phyloP scores from a whole-genome alignment of 1,140 invertebrate species.

The Wasmannia auropunctata region DNA sequence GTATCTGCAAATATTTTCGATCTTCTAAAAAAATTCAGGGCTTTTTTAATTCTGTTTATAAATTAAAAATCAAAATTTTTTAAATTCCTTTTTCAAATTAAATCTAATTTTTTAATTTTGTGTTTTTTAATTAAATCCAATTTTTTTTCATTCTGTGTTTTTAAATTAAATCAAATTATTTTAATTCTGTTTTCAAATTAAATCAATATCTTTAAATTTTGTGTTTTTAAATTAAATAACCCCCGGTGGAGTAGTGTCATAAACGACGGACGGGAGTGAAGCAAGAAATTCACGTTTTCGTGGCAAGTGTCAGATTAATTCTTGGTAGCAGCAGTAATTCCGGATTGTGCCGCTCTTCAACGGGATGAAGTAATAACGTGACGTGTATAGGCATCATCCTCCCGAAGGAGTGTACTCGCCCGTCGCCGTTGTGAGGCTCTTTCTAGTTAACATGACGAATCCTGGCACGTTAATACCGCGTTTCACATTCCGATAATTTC shows the following conservation, averaged over 20 bases:
- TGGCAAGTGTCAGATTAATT: constrained; percentile 5
- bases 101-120: too few relatives aligned
- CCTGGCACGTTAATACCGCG: constrained; percentile 48
- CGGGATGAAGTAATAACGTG: constrained; percentile 43
- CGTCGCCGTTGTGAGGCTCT: constrained; percentile 36
- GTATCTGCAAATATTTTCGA: background rate
- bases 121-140: background rate
- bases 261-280: background rate
- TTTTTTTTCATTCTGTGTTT: too few relatives aligned
- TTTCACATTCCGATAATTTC: constrained; percentile 61
- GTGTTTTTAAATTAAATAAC: background rate
- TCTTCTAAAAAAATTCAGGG: background rate
- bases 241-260: background rate
- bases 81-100: too few relatives aligned
- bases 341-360: background rate
- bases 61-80: too few relatives aligned
- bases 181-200: background rate
- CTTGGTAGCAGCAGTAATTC: background rate
- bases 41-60: too few relatives aligned
- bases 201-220: too few relatives aligned
- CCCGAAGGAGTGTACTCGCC: background rate
- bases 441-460: constrained; percentile 52
- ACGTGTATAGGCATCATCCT: background rate
- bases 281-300: background rate
- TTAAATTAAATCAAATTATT: background rate